A percentile compares a stretch with the other conserved stretches of the same genome.
Conservation (phyloP, 2,888 invertebrate species). For the Heteromyza rotundicornis region DNA sequence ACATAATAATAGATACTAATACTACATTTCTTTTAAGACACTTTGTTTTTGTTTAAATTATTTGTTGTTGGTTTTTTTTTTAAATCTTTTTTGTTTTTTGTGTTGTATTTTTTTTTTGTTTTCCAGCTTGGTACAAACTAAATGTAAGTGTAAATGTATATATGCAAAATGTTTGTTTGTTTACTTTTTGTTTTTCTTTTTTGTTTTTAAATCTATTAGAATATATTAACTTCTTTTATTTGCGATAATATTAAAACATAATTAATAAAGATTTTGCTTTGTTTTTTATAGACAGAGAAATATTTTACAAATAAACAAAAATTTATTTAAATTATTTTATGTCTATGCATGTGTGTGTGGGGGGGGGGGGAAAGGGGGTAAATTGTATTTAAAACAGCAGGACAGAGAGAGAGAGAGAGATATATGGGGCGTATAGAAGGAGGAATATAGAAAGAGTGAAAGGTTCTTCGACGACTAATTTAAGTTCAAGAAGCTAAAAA, state of each 20-base stretch:
- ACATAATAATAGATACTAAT: conserved; percentile 57
- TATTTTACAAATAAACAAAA: neutral
- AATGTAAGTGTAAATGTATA: neutral
- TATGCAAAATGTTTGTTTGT: neutral
- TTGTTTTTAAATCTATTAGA: neutral
- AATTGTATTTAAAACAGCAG: too few relatives aligned
- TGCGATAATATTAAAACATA: neutral
- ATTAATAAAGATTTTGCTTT: neutral
- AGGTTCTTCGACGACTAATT: too few relatives aligned
- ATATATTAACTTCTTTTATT: conserved; percentile 1
- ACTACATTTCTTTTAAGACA: conserved; percentile 58
- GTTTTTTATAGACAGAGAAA: neutral
- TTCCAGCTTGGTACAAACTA: neutral
- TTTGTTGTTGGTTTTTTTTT: conserved; percentile 5
- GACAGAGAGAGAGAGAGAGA: too few relatives aligned
- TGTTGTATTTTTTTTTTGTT: neutral
- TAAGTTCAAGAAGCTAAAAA: too few relatives aligned
- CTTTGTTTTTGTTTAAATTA: conserved; percentile 46
- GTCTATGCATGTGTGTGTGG: neutral
- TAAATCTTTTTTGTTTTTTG: neutral
- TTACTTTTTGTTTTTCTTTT: neutral
- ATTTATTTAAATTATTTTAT: neutral
- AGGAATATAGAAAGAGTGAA: neutral
- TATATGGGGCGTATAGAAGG: too few relatives aligned
- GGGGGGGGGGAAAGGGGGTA: too few relatives aligned